Evolutionary conservation across 1,140 invertebrate species (phyloP).

Genomic region (Mizuhopecten yessoensis): DNA sequence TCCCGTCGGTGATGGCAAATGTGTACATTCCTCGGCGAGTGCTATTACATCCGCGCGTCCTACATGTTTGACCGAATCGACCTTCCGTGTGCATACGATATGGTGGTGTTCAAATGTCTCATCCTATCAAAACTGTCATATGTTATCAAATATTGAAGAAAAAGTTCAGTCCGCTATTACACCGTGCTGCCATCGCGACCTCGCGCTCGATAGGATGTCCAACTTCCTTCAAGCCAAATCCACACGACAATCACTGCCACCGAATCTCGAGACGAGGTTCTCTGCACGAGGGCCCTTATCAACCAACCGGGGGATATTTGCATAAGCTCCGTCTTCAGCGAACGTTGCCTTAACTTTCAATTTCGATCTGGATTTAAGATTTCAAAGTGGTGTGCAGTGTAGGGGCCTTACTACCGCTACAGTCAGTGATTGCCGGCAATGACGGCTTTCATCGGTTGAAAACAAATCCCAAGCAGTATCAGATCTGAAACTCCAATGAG

Average conservation of each 20-base stretch:
- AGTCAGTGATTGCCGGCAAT: background rate
- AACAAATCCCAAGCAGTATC: background rate
- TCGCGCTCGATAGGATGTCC: background rate
- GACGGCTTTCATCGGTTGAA: background rate
- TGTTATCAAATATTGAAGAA: constrained; percentile 29
- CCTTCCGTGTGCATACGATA: constrained; percentile 31
- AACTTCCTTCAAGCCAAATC: background rate
- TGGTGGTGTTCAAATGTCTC: constrained; percentile 37
- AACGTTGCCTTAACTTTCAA: constrained; percentile 34
- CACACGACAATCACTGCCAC: constrained; percentile 10
- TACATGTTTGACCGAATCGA: constrained; percentile 18
- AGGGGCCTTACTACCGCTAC: background rate
- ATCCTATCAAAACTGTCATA: constrained; percentile 15
- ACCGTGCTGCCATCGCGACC: background rate
- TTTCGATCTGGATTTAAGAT: constrained; percentile 34
- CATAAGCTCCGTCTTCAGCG: constrained; percentile 14
- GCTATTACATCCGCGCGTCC: constrained; percentile 30
- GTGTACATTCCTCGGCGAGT: constrained; percentile 18
- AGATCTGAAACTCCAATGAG: constrained; percentile 23
- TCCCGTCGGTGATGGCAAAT: constrained; percentile 21
- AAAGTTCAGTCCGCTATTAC: background rate
- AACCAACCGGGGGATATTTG: background rate
- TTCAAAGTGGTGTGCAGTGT: background rate
- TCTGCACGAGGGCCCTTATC: constrained; percentile 6
- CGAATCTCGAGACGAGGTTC: background rate